Evolutionary conservation across 1,140 invertebrate species (phyloP), one percentile per base, ranked within the genome.

Genomic region (Dendroctonus valens): DNA sequence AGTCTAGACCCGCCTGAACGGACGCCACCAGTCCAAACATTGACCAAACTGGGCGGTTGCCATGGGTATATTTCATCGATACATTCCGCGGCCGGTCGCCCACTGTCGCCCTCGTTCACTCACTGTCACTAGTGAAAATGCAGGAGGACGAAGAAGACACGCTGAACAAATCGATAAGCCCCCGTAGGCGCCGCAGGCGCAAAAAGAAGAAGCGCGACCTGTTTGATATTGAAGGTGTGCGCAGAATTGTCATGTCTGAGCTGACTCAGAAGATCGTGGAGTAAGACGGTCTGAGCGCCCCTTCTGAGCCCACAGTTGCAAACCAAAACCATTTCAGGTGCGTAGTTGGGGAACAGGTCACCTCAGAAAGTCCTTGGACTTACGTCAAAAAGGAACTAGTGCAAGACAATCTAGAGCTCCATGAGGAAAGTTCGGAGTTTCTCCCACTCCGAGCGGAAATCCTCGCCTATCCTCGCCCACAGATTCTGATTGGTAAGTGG

Each of bases 311-410:
- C n/a, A n/a, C n/a, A n/a, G 26, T 26, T 26, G 44, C 15, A 59
- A n/a, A 11, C 7, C 11, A 5, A 15, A 0, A 26, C 26, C 26
- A 3, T 26, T 26, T 26, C 26, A 71, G 80, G 11, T 83, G 82
- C 68, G 78, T 72, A 3, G 73, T 65, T 9, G 83, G 81, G 7
- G 79, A 82, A 64, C 71, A 84, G 60, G 82, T 92, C 0, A 89
- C 85, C 0, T 84, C 86, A 8, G 89, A 91, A 76, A 86, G 84
- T 74, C 88, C 89, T 0, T 92, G 89, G 89, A 86, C 85, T 53
- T 81, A 79, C 59, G 77, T 91, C 0, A 79, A 78, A 5, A 90
- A 86, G 75, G 81, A 84, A 52, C 76, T 83, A 40, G 80, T 91
- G 6, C 78, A 85, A 46, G 86, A 90, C 59, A 81, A 84, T 49